Evolutionary conservation across 2,113 vertebrate species (phyloP).

Genomic region (Rhegmatorhina hoffmannsi): DNA sequence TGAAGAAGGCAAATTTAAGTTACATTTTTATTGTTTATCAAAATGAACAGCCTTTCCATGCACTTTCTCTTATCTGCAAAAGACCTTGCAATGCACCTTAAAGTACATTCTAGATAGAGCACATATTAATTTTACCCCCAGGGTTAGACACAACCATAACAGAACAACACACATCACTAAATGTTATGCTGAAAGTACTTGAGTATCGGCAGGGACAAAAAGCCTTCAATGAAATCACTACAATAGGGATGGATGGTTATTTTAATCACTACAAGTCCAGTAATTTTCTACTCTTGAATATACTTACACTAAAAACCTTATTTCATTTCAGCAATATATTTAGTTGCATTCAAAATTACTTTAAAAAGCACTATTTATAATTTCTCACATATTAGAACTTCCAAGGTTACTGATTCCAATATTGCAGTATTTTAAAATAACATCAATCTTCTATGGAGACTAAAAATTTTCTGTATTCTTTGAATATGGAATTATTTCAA

Average conservation of each 20-base stretch:
- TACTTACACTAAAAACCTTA: neutral
- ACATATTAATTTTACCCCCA: neutral
- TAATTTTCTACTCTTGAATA: neutral
- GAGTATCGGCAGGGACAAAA: neutral
- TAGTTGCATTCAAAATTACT: neutral
- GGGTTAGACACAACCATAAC: neutral
- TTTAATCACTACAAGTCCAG: neutral
- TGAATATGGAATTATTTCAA: neutral
- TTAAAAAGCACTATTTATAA: neutral
- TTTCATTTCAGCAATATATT: neutral
- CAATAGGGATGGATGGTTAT: neutral
- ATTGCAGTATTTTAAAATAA: neutral
- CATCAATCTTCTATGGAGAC: neutral
- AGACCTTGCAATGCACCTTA: neutral
- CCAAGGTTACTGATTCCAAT: neutral
- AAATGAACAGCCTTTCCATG: neutral
- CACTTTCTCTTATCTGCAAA: neutral
- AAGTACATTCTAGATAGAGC: neutral
- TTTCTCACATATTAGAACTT: neutral
- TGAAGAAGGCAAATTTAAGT: neutral
- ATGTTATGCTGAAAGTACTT: neutral
- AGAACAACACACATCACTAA: neutral
- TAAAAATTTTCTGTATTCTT: neutral
- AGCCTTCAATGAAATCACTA: neutral
- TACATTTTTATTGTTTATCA: neutral